Conservation (phyloP, 2,113 vertebrate genomes). For the Nerophis lumbriciformis region DNA sequence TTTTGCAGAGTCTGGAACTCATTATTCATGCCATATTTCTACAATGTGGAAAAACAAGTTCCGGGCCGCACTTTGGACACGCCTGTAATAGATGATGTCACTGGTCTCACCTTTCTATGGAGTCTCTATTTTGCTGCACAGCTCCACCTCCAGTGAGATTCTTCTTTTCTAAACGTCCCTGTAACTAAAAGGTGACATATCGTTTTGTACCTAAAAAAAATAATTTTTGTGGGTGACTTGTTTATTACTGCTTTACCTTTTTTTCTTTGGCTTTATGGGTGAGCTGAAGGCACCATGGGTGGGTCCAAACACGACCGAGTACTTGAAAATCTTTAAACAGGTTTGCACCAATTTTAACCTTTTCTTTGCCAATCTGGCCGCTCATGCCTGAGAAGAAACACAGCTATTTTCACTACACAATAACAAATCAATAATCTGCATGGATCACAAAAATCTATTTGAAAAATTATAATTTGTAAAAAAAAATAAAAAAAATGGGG, state of each 20-base stretch:
- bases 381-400: slow-evolving; percentile 61
- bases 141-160: background rate
- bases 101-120: slow-evolving; percentile 22
- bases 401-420: background rate
- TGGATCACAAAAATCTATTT: too few species aligned
- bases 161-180: slow-evolving; percentile 21
- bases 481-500: background rate
- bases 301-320: slow-evolving; percentile 91
- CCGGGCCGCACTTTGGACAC: too few species aligned
- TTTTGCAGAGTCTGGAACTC: too few species aligned
- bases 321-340: slow-evolving; percentile 96
- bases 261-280: slow-evolving; percentile 83
- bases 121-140: slow-evolving; percentile 3
- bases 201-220: background rate
- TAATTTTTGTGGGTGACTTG: background rate
- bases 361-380: slow-evolving; percentile 60
- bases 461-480: too few species aligned
- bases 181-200: background rate
- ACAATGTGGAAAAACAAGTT: too few species aligned
- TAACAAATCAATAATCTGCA: background rate
- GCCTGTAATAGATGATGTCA: too few species aligned
- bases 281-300: slow-evolving; percentile 96
- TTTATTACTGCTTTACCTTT: slow-evolving; percentile 68
- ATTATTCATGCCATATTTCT: too few species aligned
- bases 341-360: slow-evolving; percentile 78